Evolutionary conservation across 1,140 invertebrate species (phyloP), one percentile per base, ranked within the genome.

Genomic region (Chrysoperla carnea): DNA sequence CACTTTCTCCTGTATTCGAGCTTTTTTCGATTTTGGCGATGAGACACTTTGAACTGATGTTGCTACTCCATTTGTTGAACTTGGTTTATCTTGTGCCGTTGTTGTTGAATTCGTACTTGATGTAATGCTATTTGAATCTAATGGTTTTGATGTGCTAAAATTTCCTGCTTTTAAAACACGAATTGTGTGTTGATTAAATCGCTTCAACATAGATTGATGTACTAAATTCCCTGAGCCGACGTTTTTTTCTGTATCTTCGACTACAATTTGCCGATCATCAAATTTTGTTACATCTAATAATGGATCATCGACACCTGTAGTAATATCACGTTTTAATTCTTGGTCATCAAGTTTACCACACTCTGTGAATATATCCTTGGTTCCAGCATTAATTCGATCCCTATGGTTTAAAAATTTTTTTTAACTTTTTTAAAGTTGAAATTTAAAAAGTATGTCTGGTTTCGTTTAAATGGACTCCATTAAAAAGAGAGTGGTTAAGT

Each of bases 101-200:
- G 29, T 11, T 2, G 31, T 33, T 4, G 31, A 33, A 33, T 33
- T 33, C 6, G 31, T 33, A 33, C n/a, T 33, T 33, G 31, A 33
- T 11, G 8, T 33, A 6, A 11, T 12, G 6, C 31, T 33, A 9
- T 33, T 33, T 33, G 31, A 33, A 11, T 33, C 31, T 11, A 12
- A 6, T 6, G 6, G 4, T 33, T 2, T 33, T 33, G 31, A 4
- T 33, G 31, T 33, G 31, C 5, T 33, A 33, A 33, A 11, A 33
- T 33, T 33, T 33, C 31, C 31, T 11, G 54, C 50, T 52, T 58
- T 56, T 15, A 58, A 43, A 29, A 57, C 83, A 84, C 94, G 93
- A 45, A 94, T 93, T 41, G 91, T 95, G 64, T 95, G 91, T 66
- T 96, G 90, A 72, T 97, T 97, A 59, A 96, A 96, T 45, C 84